These are phyloP conservation scores for Papilio glaucus DNA, from an alignment of 1,140 invertebrate genomes.

Conservation along the genomic window DNA sequence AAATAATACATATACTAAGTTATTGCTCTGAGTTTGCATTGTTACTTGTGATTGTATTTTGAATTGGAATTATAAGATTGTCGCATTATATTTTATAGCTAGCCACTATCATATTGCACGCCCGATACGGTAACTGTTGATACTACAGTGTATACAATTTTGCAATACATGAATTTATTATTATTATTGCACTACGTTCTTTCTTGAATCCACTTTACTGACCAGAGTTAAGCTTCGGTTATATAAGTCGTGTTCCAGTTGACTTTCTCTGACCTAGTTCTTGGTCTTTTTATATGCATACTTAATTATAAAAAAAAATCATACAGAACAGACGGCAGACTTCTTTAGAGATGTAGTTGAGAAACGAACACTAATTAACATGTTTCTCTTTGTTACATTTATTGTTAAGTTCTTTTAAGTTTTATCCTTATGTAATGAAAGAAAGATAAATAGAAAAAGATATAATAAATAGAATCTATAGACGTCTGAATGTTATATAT, in stretches of 20 bases:
- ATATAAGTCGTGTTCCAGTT: slow-evolving; percentile 15
- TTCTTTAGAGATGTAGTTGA: slow-evolving; percentile 13
- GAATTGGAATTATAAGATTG: too few species aligned
- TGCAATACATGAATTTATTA: too few species aligned
- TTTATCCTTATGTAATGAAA: background rate
- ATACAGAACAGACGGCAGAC: slow-evolving; percentile 2
- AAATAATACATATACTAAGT: too few species aligned
- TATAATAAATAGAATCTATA: too few species aligned
- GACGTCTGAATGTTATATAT: too few species aligned
- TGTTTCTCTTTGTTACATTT: background rate
- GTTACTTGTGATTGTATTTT: too few species aligned
- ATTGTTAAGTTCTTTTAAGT: background rate
- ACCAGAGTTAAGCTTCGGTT: slow-evolving; percentile 20
- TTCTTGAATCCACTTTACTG: slow-evolving; percentile 7
- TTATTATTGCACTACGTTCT: background rate
- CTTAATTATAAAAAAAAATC: slow-evolving; percentile 12
- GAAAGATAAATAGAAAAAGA: too few species aligned
- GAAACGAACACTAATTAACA: slow-evolving; percentile 1
- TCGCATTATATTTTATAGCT: too few species aligned
- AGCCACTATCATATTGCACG: too few species aligned
- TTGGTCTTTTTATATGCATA: slow-evolving; percentile 23
- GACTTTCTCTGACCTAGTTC: slow-evolving; percentile 26
- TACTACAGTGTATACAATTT: too few species aligned
- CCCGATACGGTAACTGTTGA: too few species aligned
- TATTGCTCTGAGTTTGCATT: too few species aligned